These are phyloP conservation scores for Sinonovacula constricta DNA, from an alignment of 1,140 invertebrate genomes.

Conservation along the genomic window DNA sequence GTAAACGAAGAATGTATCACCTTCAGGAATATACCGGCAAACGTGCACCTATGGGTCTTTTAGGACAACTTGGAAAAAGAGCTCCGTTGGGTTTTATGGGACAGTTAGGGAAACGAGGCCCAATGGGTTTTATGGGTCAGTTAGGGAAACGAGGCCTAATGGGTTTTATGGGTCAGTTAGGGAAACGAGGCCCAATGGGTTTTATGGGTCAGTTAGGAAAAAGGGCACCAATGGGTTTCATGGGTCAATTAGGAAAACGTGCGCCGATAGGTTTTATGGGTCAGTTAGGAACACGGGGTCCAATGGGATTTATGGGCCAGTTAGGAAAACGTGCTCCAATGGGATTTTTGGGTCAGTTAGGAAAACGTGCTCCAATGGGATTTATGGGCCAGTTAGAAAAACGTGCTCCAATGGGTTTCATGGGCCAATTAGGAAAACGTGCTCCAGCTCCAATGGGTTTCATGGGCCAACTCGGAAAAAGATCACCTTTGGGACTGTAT, in stretches of 20 bases:
- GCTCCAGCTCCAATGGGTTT: constrained; percentile 15
- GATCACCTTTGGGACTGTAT: no score
- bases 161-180: constrained; percentile 15
- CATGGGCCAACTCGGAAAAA: constrained; percentile 13
- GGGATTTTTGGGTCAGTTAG: constrained; percentile 28
- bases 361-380: constrained; percentile 20
- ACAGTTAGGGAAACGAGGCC: constrained; percentile 19
- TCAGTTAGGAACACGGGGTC: constrained; percentile 28
- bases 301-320: constrained; percentile 29
- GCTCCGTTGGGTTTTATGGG: constrained; percentile 26
- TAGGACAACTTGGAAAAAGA: constrained; percentile 29
- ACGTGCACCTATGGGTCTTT: constrained; percentile 27
- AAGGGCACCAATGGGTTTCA: constrained; percentile 30
- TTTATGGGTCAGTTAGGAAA: constrained; percentile 29
- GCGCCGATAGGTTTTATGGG: constrained; percentile 33
- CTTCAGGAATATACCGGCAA: constrained; percentile 10
- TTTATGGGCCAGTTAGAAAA: constrained; percentile 4
- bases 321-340: constrained; percentile 38
- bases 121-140: background rate
- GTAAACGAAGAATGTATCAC: constrained; percentile 6
- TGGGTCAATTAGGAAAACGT: constrained; percentile 24
- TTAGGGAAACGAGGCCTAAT: constrained; percentile 14
- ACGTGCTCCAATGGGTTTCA: constrained; percentile 37
- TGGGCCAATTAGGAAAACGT: constrained; percentile 28
- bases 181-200: constrained; percentile 39